Percentiles rank a stretch among this genome's conserved stretches.
These are phyloP conservation scores for Zaprionus kolodkinae DNA, from an alignment of 1,140 invertebrate genomes.

Conservation along the genomic window DNA sequence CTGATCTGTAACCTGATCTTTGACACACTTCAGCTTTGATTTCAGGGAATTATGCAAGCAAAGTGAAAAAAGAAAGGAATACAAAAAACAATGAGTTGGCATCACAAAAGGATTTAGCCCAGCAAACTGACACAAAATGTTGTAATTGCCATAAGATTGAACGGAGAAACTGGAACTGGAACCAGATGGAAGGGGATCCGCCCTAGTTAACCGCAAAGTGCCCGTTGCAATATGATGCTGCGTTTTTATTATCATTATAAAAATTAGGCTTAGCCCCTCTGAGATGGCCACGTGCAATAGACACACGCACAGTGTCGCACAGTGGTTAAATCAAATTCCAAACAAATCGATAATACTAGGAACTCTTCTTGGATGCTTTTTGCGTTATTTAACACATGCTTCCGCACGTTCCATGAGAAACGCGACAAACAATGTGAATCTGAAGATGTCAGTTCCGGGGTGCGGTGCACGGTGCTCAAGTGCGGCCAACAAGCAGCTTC, in stretches of 20 bases:
- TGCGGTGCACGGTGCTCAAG: conserved; percentile 48
- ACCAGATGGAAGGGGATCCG: not conserved
- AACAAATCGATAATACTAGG: conserved; percentile 21
- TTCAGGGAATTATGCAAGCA: conserved; percentile 67
- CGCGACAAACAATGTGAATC: conserved; percentile 57
- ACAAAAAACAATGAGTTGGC: conserved; percentile 43
- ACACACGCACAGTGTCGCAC: not conserved
- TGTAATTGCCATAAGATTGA: conserved; percentile 67
- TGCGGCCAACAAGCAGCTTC: conserved; percentile 49
- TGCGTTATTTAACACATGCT: conserved; percentile 42
- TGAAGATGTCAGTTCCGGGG: conserved; percentile 48
- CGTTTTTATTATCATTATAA: conserved; percentile 82
- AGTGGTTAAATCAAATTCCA: conserved; percentile 26
- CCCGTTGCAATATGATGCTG: conserved; percentile 56
- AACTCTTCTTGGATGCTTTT: conserved; percentile 25
- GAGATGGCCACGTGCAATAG: conserved; percentile 62
- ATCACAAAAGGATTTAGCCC: conserved; percentile 65
- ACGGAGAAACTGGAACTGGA: not conserved
- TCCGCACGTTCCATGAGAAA: conserved; percentile 73
- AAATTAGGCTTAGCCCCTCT: conserved; percentile 70
- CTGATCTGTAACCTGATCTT: conserved; percentile 70
- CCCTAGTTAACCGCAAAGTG: conserved; percentile 60
- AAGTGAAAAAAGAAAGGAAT: conserved; percentile 27
- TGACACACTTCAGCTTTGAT: conserved; percentile 81
- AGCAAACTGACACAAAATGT: conserved; percentile 82